phyloP scores from a whole-genome alignment of 2,113 vertebrate genomes.

The Oryzias javanicus region DNA sequence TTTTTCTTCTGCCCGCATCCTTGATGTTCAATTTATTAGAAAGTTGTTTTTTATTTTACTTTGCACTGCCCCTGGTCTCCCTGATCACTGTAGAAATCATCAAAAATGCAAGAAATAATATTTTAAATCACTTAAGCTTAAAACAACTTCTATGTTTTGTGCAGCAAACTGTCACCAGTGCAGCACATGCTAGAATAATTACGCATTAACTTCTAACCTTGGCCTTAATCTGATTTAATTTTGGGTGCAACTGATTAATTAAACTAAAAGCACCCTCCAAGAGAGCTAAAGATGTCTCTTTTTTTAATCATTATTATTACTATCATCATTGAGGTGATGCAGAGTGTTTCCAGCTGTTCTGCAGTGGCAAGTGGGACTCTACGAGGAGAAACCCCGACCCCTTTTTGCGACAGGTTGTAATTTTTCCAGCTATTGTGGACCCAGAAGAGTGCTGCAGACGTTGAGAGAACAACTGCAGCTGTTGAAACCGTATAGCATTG shows the following conservation, averaged over 20 bases:
- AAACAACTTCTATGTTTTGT: not conserved
- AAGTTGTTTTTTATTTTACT: too few species aligned
- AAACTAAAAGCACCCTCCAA: conserved; percentile 6
- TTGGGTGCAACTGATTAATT: conserved; percentile 22
- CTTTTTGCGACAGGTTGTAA: conserved; percentile 55
- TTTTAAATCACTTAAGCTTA: too few species aligned
- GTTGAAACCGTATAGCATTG: conserved; percentile 23
- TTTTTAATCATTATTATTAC: not conserved
- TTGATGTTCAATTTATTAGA: not conserved
- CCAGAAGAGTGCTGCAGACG: conserved; percentile 26
- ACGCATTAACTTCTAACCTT: conserved; percentile 5
- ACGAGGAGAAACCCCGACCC: conserved; percentile 30
- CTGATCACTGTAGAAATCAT: too few species aligned
- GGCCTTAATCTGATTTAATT: conserved; percentile 23
- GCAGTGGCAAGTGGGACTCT: conserved; percentile 42
- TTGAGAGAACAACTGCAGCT: conserved; percentile 38
- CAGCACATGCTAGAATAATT: not conserved
- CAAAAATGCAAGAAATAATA: too few species aligned
- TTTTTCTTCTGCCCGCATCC: not conserved
- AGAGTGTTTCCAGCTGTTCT: conserved; percentile 57
- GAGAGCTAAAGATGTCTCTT: conserved; percentile 16
- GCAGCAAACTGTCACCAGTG: not conserved
- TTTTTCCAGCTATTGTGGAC: conserved; percentile 49
- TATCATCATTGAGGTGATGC: conserved; percentile 51
- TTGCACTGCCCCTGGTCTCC: too few species aligned